Conservation (phyloP, 2,888 invertebrate genomes). For the Seira ritae region DNA sequence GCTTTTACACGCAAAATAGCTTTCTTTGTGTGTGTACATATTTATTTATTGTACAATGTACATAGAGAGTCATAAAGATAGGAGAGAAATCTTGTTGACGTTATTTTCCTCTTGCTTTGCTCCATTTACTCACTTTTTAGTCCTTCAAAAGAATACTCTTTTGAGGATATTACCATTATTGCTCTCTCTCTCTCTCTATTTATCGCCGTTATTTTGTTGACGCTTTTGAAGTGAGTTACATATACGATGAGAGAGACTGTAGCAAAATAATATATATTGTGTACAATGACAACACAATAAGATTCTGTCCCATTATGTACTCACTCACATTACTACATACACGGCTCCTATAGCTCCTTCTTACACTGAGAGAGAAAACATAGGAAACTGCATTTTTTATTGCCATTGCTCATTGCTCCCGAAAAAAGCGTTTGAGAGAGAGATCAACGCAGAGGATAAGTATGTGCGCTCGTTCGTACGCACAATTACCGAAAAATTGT, state of each 20-base stretch:
- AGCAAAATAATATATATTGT: conserved; percentile 58
- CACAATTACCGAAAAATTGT: conserved; percentile 15
- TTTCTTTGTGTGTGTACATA: background rate
- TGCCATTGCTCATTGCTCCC: background rate
- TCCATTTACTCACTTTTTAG: conserved; percentile 58
- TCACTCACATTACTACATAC: too few species aligned
- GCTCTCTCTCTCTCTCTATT: conserved; percentile 60
- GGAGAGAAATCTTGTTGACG: conserved; percentile 41
- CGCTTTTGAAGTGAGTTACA: conserved; percentile 61
- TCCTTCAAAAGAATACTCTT: conserved; percentile 25
- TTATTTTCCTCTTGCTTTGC: conserved; percentile 45
- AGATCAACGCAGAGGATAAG: conserved; percentile 15
- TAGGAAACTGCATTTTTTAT: background rate
- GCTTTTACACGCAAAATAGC: conserved; percentile 14
- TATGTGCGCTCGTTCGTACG: background rate
- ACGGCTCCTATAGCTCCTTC: background rate
- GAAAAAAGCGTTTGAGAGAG: background rate
- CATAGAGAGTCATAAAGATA: conserved; percentile 29
- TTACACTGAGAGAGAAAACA: background rate
- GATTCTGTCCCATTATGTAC: conserved; percentile 23
- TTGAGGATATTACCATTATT: conserved; percentile 59
- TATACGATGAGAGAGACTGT: conserved; percentile 52
- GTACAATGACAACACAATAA: conserved; percentile 37
- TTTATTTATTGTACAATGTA: too few species aligned
- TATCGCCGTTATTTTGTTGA: conserved; percentile 61